These are phyloP conservation scores for Neoarius graeffei DNA, from an alignment of 2,113 vertebrate species.

Conservation along the genomic window DNA sequence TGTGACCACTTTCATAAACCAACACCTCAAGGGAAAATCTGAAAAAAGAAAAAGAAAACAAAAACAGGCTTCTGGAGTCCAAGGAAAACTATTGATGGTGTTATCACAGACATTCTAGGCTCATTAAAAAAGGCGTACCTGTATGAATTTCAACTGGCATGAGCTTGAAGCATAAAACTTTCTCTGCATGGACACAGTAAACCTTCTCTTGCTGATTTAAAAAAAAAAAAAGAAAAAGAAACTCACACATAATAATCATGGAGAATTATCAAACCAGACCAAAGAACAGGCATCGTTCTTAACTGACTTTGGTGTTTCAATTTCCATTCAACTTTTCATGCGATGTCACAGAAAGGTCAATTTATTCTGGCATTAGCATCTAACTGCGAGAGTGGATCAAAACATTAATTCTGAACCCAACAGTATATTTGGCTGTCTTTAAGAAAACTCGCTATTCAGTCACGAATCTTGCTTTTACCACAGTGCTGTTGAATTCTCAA, in stretches of 20 bases:
- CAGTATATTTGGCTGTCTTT: not conserved
- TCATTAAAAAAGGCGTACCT: conserved; percentile 1
- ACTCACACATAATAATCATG: not conserved
- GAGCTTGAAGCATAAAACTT: not conserved
- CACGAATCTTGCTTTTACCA: not conserved
- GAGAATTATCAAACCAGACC: not conserved
- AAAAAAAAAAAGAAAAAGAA: not conserved
- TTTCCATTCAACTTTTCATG: not conserved
- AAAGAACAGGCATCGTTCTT: not conserved
- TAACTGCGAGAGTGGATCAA: not conserved
- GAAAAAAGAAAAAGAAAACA: not conserved
- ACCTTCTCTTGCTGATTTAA: not conserved
- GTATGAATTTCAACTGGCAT: not conserved
- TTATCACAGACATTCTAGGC: not conserved
- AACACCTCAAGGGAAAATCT: not conserved
- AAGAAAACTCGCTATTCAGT: not conserved
- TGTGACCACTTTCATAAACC: conserved; percentile 16
- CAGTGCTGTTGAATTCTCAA: not conserved
- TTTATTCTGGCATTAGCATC: not conserved
- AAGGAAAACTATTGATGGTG: not conserved
- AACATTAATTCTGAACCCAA: not conserved
- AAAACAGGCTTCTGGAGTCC: not conserved
- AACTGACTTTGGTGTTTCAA: not conserved
- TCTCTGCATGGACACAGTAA: not conserved
- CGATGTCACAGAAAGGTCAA: not conserved